Evolutionary conservation across 2,113 vertebrate species (phyloP).

Genomic region (Neogobius melanostomus): DNA sequence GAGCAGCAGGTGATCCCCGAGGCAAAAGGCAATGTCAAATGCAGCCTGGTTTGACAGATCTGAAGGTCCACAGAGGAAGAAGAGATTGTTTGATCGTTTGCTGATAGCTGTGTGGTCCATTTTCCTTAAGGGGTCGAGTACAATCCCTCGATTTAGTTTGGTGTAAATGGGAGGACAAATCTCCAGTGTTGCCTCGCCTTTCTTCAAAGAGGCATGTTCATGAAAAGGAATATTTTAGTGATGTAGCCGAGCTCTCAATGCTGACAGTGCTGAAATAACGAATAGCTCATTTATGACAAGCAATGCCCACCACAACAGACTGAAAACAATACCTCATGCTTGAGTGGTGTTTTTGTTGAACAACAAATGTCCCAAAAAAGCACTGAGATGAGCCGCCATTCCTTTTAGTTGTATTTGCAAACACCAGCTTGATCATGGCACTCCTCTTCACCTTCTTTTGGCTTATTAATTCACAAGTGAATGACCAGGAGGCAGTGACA

Average conservation of each 20-base stretch:
- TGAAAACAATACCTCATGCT: slow-evolving; percentile 70
- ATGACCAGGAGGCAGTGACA: slow-evolving; percentile 11
- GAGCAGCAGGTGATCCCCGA: slow-evolving; percentile 80
- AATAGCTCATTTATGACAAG: slow-evolving; percentile 79
- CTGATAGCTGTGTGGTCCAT: slow-evolving; percentile 20
- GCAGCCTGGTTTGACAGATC: slow-evolving; percentile 40
- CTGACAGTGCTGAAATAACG: slow-evolving; percentile 77
- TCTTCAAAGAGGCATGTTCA: slow-evolving; percentile 22
- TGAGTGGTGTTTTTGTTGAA: slow-evolving; percentile 47
- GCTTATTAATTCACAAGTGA: slow-evolving; percentile 15
- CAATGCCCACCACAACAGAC: slow-evolving; percentile 46
- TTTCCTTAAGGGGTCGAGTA: slow-evolving; percentile 37
- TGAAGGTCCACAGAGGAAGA: slow-evolving; percentile 34
- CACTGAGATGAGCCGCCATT: slow-evolving; percentile 21
- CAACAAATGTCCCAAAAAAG: slow-evolving; percentile 24
- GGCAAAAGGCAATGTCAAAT: slow-evolving; percentile 53
- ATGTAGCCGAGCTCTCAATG: slow-evolving; percentile 55
- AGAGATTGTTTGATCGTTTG: slow-evolving; percentile 22
- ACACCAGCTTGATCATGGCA: slow-evolving; percentile 23
- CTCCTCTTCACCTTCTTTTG: slow-evolving; percentile 3
- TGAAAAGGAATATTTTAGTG: slow-evolving; percentile 25
- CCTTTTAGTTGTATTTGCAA: slow-evolving; percentile 26
- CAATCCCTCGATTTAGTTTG: slow-evolving; percentile 21
- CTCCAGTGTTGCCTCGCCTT: background rate
- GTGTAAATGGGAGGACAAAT: slow-evolving; percentile 11